Evolutionary conservation across 1,140 invertebrate genomes (phyloP).

Genomic region (Brachionus rubens): DNA sequence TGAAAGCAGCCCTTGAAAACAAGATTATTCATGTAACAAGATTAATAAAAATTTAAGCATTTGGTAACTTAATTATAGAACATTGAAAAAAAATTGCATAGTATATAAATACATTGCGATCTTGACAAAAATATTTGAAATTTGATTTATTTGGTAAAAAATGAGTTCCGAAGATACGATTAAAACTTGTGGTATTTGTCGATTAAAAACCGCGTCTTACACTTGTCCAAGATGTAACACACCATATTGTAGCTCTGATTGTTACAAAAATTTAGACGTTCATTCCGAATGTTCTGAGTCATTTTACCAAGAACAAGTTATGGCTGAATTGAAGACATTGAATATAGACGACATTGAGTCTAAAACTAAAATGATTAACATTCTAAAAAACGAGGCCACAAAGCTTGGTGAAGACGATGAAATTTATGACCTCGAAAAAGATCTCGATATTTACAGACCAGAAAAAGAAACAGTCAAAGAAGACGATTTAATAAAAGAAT

Average conservation of each 20-base stretch:
- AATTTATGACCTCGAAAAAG: background rate
- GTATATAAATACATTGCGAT: background rate
- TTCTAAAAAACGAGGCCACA: slow-evolving; percentile 24
- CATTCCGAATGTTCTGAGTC: slow-evolving; percentile 14
- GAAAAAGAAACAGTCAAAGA: background rate
- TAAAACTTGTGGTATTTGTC: slow-evolving; percentile 32
- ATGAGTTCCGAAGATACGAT: background rate
- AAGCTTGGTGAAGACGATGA: background rate
- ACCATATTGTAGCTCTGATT: background rate
- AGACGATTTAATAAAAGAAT: slow-evolving; percentile 32
- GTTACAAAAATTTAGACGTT: slow-evolving; percentile 14
- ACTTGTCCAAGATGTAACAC: slow-evolving; percentile 33
- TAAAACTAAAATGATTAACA: slow-evolving; percentile 5
- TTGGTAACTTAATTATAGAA: background rate
- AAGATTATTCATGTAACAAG: no score
- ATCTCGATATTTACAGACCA: background rate
- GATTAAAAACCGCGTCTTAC: background rate
- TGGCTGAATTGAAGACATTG: slow-evolving; percentile 9
- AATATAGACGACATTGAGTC: slow-evolving; percentile 19
- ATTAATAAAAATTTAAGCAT: no score
- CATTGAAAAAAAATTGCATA: background rate
- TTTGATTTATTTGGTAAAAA: no score
- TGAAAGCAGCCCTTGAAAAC: no score
- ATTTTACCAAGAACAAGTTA: slow-evolving; percentile 35
- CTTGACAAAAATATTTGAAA: background rate